Percentiles rank a stretch among this genome's conserved stretches.
Evolutionary conservation across 92 coral and sea anemone species (phyloP).

Genomic region (Isaurus tuberculatus): DNA sequence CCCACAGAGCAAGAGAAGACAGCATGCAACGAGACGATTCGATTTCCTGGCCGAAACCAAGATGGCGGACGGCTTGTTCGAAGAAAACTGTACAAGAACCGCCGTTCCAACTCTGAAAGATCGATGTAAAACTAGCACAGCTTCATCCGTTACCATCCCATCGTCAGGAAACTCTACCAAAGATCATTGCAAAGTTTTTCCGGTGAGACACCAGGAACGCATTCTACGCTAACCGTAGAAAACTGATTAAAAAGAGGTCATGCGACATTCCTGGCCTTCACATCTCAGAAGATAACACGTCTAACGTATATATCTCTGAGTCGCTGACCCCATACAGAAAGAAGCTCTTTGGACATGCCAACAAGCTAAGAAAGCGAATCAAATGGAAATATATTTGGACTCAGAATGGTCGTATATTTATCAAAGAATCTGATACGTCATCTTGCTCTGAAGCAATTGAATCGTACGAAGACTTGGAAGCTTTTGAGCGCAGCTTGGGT

Average conservation of each 20-base stretch:
- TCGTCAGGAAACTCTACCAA: constrained; percentile 4
- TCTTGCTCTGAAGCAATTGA: neutral
- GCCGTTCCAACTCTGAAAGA: constrained; percentile 6
- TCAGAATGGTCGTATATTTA: constrained; percentile 7
- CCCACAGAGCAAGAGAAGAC: constrained; percentile 39
- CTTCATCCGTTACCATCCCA: constrained; percentile 17
- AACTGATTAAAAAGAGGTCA: neutral
- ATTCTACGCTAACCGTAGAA: constrained; percentile 9
- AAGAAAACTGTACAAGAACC: neutral
- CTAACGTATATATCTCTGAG: neutral
- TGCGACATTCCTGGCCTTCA: constrained; percentile 19
- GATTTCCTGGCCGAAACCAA: neutral
- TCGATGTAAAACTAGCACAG: neutral
- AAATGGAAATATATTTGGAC: constrained; percentile 14
- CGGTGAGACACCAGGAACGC: constrained; percentile 19
- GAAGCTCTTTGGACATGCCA: neutral
- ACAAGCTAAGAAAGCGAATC: neutral
- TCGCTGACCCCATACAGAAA: neutral
- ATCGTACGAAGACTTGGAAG: neutral
- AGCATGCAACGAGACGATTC: constrained; percentile 8
- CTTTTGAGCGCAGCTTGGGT: neutral
- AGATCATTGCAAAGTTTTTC: constrained; percentile 3
- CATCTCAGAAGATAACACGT: constrained; percentile 3
- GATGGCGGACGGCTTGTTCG: constrained; percentile 11
- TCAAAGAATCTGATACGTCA: neutral